Percentiles rank a stretch among this genome's conserved stretches.
These are phyloP conservation scores for Pristis pectinata DNA, from an alignment of 2,797 vertebrate genomes.

Conservation along the genomic window DNA sequence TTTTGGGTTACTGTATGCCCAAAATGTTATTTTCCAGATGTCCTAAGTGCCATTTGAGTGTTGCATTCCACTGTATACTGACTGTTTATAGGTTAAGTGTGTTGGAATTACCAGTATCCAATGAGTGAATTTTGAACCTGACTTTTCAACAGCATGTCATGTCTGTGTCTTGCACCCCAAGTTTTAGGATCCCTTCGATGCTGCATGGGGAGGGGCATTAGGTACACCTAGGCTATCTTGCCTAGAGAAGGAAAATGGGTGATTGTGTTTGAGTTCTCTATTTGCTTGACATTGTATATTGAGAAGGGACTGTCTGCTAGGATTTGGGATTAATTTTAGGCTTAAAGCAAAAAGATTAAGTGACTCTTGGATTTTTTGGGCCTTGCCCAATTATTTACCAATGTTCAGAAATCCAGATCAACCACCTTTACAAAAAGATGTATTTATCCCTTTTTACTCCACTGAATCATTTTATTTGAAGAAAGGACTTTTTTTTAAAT, in stretches of 20 bases:
- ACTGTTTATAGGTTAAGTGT: no score
- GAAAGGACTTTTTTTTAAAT: not conserved
- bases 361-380: not conserved
- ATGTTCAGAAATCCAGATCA: not conserved
- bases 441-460: not conserved
- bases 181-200: not conserved
- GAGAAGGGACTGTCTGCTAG: not conserved
- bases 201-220: not conserved
- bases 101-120: not conserved
- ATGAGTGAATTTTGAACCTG: not conserved
- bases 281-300: not conserved
- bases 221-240: not conserved
- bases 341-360: not conserved
- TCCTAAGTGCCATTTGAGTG: no score
- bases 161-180: not conserved
- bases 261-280: not conserved
- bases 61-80: no score
- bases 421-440: not conserved
- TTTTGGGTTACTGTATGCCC: no score
- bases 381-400: not conserved
- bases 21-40: not conserved
- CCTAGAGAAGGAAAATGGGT: not conserved
- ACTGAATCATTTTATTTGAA: not conserved
- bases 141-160: not conserved
- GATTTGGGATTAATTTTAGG: not conserved